Conservation (phyloP, 1,140 invertebrate species). For the Drosophila parabipectinata region DNA sequence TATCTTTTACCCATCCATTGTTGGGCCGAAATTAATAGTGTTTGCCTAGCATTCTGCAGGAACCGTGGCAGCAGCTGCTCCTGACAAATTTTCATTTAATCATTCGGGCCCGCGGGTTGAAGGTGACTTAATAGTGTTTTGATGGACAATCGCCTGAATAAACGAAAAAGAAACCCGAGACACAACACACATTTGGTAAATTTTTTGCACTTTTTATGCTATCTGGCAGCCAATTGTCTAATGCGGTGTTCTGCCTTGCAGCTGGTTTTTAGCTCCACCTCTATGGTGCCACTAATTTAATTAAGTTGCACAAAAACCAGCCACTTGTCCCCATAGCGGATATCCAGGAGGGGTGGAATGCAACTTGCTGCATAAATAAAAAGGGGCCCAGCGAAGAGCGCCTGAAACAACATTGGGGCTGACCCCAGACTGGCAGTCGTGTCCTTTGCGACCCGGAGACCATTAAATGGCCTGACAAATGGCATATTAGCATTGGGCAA, state of each 20-base stretch:
- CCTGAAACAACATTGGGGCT: constrained; percentile 45
- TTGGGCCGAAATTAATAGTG: constrained; percentile 57
- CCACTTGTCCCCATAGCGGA: constrained; percentile 20
- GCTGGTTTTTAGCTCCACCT: constrained; percentile 1
- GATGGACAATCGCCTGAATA: constrained; percentile 24
- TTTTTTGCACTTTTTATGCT: neutral
- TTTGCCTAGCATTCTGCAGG: constrained; percentile 41
- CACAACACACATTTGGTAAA: constrained; percentile 22
- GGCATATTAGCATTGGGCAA: constrained; percentile 64
- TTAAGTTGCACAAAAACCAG: constrained; percentile 58
- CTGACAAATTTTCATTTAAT: constrained; percentile 80
- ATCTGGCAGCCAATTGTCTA: constrained; percentile 45
- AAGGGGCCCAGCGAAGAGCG: constrained; percentile 62
- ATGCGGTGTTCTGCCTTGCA: constrained; percentile 30
- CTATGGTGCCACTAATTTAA: constrained; percentile 50
- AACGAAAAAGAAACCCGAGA: neutral
- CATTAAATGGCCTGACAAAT: constrained; percentile 65
- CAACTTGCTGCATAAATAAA: constrained; percentile 73
- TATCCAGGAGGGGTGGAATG: constrained; percentile 19
- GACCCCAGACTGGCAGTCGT: constrained; percentile 29
- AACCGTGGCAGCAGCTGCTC: constrained; percentile 43
- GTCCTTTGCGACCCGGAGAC: constrained; percentile 39
- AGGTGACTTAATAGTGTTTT: constrained; percentile 48
- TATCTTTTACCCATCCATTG: constrained; percentile 26
- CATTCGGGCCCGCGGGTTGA: constrained; percentile 50